Base-by-base conservation (phyloP, 2,888 invertebrate species). In the Listrodromus nycthemerus region DNA sequence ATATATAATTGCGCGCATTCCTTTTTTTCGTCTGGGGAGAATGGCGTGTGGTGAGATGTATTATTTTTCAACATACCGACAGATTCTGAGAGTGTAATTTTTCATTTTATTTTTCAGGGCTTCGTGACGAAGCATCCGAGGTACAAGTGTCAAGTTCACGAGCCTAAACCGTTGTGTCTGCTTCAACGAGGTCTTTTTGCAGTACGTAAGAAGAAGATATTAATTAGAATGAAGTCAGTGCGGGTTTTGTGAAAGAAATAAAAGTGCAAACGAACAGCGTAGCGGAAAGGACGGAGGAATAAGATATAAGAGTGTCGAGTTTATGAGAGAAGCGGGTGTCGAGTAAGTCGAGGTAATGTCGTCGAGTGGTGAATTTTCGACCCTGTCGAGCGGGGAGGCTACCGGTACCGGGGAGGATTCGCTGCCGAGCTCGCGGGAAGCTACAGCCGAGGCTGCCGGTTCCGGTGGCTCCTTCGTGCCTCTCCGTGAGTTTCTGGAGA, bases 311-410 rank as follows among this genome's bases (percentile, higher is more conserved):
- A 67, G 77, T 74, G 77, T 41, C 16, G 41, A 16, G 58, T 74
- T 65, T 19, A 69, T 61, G 77, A 75, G 69, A 65, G 41, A 66
- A 74, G 70, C 70, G 77, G 41, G 63, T 70, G 50, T 55, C 78
- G 70, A 63, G 76, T 58, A 69, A 24, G 52, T 37, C 33, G 71
- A 6, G 58, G 58, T 70, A 76, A 92, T 92, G 92, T 93, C 92
- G 85, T 93, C 92, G 86, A 92, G 91, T 89, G 92, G 92, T 82
- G 93, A 93, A 88, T 93, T 93, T 85, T 93, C 92, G 84, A 93
- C 93, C 13, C 86, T 93, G 86, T 93, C 92, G 77, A 93, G 93
- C 80, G 92, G 92, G 74, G 93, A 93, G 78, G 91, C 91, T 37
- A 92, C 92, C 61, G 92, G 92, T 16, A 92, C 92, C 13, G 89